Evolutionary conservation across 2,888 invertebrate species (phyloP).

Genomic region (Sphaerophoria taeniata): DNA sequence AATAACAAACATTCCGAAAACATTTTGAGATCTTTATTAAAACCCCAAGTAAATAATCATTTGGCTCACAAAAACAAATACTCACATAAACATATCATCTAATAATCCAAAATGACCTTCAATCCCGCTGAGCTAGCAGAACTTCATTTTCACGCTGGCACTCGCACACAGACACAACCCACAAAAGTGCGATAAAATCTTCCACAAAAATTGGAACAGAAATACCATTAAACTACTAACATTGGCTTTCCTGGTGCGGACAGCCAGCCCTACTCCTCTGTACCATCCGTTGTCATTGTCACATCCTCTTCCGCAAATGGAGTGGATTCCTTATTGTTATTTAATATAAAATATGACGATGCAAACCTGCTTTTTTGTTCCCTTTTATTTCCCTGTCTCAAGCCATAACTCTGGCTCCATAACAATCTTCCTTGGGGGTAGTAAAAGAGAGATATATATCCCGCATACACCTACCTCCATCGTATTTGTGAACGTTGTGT

Average conservation of each 20-base stretch:
- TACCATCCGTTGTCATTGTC: constrained; percentile 56
- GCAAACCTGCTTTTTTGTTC: background rate
- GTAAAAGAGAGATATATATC: too few species aligned
- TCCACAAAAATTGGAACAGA: constrained; percentile 23
- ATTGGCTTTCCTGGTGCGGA: constrained; percentile 19
- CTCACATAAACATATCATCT: too few species aligned
- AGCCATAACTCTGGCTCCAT: constrained; percentile 17
- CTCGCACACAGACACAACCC: background rate
- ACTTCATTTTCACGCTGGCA: constrained; percentile 4
- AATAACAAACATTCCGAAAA: too few species aligned
- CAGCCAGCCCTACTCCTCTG: background rate
- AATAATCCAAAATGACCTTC: background rate
- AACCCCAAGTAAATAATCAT: too few species aligned
- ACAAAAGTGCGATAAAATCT: background rate
- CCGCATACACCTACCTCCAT: too few species aligned
- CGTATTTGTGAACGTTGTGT: too few species aligned
- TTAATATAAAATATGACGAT: constrained; percentile 50
- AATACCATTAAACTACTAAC: constrained; percentile 41
- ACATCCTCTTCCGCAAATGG: constrained; percentile 52
- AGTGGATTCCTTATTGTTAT: constrained; percentile 59
- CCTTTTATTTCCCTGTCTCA: background rate
- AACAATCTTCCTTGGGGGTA: background rate
- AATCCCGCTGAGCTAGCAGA: background rate
- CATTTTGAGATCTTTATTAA: too few species aligned
- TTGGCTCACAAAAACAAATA: too few species aligned